Percentiles rank a stretch among this genome's conserved stretches.
phyloP scores from a whole-genome alignment of 2,113 vertebrate genomes.

The Engystomops pustulosus region DNA sequence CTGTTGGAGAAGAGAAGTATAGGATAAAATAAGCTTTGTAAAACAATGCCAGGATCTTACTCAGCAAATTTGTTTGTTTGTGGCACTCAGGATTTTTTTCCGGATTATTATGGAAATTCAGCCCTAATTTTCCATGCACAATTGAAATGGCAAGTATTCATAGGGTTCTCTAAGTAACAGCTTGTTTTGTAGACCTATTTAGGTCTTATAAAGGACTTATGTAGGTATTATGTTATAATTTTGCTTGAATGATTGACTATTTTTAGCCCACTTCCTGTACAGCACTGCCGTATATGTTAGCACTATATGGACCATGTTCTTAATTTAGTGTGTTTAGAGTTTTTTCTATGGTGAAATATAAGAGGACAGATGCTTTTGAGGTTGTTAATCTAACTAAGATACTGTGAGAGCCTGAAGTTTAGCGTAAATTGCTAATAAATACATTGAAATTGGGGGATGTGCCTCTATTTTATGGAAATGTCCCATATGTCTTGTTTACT shows the following conservation, averaged over 20 bases:
- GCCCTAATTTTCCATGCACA: conserved; percentile 65
- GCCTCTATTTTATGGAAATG: neutral
- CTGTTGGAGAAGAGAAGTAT: conserved; percentile 20
- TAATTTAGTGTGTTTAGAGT: conserved; percentile 75
- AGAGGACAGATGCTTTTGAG: conserved; percentile 68
- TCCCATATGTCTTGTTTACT: conserved; percentile 22
- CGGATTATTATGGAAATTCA: conserved; percentile 67
- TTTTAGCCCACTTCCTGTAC: neutral
- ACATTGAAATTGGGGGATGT: neutral
- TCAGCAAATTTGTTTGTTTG: neutral
- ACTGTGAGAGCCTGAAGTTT: neutral
- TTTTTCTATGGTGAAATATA: conserved; percentile 71
- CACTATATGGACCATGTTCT: conserved; percentile 75
- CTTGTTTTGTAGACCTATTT: neutral
- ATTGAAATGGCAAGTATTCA: conserved; percentile 46
- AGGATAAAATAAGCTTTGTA: neutral
- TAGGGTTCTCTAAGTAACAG: neutral
- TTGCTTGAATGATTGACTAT: neutral
- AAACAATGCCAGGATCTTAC: conserved; percentile 15
- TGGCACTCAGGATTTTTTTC: neutral
- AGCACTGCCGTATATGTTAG: conserved; percentile 65
- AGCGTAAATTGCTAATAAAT: neutral
- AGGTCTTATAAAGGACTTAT: too few relatives aligned
- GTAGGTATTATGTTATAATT: neutral
- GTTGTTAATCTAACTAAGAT: conserved; percentile 70